Evolutionary conservation across 2,888 invertebrate genomes (phyloP).

Genomic region (Aricia artaxerxes): DNA sequence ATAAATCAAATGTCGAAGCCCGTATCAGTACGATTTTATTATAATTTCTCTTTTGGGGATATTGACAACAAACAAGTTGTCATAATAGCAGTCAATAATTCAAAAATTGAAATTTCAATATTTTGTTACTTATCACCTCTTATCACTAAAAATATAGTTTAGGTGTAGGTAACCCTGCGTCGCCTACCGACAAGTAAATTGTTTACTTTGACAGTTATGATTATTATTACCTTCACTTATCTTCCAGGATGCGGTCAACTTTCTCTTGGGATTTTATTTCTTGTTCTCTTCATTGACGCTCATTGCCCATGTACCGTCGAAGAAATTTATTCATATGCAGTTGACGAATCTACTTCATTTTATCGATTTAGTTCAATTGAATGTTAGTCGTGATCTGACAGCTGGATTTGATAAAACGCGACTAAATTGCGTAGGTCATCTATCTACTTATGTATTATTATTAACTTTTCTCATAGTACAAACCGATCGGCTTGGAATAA

Average conservation of each 20-base stretch:
- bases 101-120: neutral
- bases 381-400: no score
- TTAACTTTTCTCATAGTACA: neutral
- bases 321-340: neutral
- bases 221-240: constrained; percentile 28
- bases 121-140: neutral
- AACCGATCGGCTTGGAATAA: neutral
- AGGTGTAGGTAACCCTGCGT: constrained; percentile 4
- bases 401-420: no score
- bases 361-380: no score
- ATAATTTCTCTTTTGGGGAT: neutral
- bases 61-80: neutral
- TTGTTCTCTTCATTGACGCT: constrained; percentile 23
- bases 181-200: constrained; percentile 26
- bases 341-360: neutral
- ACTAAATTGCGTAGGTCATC: no score
- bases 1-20: neutral
- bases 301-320: neutral
- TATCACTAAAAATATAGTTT: no score
- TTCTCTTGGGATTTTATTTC: constrained; percentile 30
- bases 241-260: constrained; percentile 32
- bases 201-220: constrained; percentile 34
- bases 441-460: neutral
- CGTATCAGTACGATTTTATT: neutral
- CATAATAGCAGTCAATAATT: neutral